Conservation (phyloP, 2,888 invertebrate genomes). For the Xestoiulus laeticollis region DNA sequence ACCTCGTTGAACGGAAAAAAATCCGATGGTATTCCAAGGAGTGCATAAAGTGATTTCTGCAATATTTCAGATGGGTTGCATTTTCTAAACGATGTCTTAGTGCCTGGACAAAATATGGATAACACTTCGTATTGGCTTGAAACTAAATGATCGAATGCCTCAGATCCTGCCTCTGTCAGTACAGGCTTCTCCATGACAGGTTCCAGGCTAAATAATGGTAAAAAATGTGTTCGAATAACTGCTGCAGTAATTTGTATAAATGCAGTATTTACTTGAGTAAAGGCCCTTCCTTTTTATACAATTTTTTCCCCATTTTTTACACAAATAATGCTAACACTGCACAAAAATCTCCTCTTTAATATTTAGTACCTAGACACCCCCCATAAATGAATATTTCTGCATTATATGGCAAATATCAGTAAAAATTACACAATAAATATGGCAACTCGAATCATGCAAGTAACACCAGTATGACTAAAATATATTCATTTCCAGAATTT, state of each 20-base stretch:
- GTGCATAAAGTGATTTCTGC: constrained; percentile 20
- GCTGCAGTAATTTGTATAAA: no score
- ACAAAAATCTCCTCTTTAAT: no score
- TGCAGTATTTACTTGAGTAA: no score
- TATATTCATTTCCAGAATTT: no score
- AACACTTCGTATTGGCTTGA: not conserved
- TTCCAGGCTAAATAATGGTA: not conserved
- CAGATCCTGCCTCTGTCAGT: constrained; percentile 27
- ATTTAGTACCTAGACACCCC: no score
- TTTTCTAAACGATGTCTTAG: not conserved
- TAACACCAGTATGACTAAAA: no score
- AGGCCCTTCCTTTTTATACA: no score
- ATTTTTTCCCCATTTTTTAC: no score
- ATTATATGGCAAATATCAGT: no score
- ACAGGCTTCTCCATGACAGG: constrained; percentile 32
- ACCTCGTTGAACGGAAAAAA: not conserved
- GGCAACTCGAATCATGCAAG: not conserved
- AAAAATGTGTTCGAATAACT: no score
- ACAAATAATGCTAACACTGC: no score
- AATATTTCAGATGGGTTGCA: not conserved
- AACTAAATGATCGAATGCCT: constrained; percentile 35
- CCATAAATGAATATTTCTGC: no score
- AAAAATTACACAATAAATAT: not conserved
- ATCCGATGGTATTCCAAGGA: not conserved
- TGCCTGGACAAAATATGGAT: not conserved